Base-by-base conservation (phyloP, 2,113 vertebrate genomes). In the Sula dactylatra region DNA sequence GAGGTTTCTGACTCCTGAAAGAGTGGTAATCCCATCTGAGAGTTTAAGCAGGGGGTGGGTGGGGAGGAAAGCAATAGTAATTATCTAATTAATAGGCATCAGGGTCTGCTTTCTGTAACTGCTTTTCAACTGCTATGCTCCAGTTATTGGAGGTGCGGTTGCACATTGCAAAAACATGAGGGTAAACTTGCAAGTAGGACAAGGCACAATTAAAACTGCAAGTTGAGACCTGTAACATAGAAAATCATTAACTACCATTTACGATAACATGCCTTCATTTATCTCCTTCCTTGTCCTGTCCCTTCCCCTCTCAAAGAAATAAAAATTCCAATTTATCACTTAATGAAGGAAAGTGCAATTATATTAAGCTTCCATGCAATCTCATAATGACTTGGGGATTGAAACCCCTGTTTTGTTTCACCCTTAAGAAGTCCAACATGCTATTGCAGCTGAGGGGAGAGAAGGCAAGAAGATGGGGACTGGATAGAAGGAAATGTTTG, bases 201-300 rank as follows among this genome's bases (percentile, higher is more conserved):
- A 95, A 89, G 65, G 27, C 59, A 52, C 52, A 72, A 96, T 88
- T 96, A 97, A 86, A 94, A 86, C 32, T 74, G 74, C 65, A 96
- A 96, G 94, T 73, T 64, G 55, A 88, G 85, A 93, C 64, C 55
- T 90, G 47, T 81, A 90, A 74, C 38, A 10, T 94, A 92, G 42
- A 72, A 94, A 73, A 67, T 81, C n/a, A 78, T 93, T 96, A 96
- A 78, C 31, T 86, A 65, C 47, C 31, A 52, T 52, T 96, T 93
- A 66, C 0, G 19, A 69, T 92, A 88, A 80, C 24, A 61, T 7
- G 25, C 45, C 21, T 87, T 34, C 0, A 0, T 87, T 32, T 64
- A 17, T 92, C 77, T 82, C 44, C 26, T 79, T 55, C 56, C 13
- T 45, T 7, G 45, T 87, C 16, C 17, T 59, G 3, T 59, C 32